These are phyloP conservation scores for Lithophane leautieri DNA, from an alignment of 2,888 invertebrate species.

Conservation along the genomic window DNA sequence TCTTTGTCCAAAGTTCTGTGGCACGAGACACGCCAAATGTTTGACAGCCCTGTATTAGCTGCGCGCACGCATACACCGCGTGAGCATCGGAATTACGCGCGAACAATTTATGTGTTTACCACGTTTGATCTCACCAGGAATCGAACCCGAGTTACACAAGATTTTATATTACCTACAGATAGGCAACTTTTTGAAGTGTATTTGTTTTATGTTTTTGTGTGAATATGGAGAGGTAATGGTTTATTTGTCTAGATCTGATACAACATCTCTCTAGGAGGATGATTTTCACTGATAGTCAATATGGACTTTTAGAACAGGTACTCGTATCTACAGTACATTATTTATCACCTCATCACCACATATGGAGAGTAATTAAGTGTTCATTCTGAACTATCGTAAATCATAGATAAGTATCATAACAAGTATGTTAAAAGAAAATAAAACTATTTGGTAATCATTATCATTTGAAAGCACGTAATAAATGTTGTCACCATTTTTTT, in stretches of 20 bases:
- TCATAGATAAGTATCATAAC: not conserved
- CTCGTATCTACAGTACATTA: not conserved
- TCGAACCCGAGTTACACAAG: constrained; percentile 48
- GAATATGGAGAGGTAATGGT: not conserved
- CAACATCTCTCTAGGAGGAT: not conserved
- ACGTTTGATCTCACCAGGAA: constrained; percentile 61
- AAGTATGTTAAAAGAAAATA: not conserved
- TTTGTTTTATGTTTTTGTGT: constrained; percentile 13
- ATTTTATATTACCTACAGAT: constrained; percentile 25
- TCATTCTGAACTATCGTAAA: not conserved
- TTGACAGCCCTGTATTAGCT: constrained; percentile 24
- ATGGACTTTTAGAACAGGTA: not conserved
- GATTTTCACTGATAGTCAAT: not conserved
- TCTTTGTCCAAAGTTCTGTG: not conserved
- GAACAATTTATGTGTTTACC: constrained; percentile 66
- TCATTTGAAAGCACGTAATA: not conserved
- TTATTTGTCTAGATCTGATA: constrained; percentile 3
- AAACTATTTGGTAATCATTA: not conserved
- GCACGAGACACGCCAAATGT: constrained; percentile 9
- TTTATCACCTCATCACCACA: not conserved
- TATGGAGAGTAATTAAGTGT: not conserved
- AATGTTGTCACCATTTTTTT: not conserved
- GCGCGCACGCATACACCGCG: constrained; percentile 49
- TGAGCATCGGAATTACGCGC: constrained; percentile 52
- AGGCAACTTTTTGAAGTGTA: constrained; percentile 38